These are phyloP conservation scores for Virgularia gustaviana DNA, from an alignment of 92 coral and sea anemone genomes.

Conservation along the genomic window DNA sequence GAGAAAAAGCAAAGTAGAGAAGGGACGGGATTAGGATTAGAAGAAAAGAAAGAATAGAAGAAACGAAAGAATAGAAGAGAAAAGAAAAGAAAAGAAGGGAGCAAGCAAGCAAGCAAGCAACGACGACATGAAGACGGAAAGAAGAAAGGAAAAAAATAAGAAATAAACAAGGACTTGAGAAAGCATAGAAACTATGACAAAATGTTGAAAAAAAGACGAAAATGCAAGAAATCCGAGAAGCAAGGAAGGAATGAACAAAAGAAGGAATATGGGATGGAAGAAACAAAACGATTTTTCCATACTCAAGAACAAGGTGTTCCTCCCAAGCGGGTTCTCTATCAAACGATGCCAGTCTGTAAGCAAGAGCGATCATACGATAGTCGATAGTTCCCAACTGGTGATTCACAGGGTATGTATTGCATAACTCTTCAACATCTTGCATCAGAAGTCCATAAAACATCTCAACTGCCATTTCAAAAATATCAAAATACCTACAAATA, in stretches of 20 bases:
- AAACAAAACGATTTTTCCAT: constrained; percentile 1
- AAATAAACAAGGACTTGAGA: background rate
- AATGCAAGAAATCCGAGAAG: too few species aligned
- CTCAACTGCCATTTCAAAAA: constrained; percentile 67
- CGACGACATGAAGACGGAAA: background rate
- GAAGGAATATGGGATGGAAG: background rate
- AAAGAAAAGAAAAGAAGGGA: background rate
- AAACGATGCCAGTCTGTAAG: constrained; percentile 76
- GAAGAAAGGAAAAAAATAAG: background rate
- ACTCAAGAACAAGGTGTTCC: constrained; percentile 65
- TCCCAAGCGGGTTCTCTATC: constrained; percentile 68
- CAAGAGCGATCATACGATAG: constrained; percentile 68
- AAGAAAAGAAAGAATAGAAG: background rate
- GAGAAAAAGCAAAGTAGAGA: background rate
- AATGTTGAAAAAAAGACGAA: background rate
- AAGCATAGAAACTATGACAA: background rate
- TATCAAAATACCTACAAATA: constrained; percentile 66
- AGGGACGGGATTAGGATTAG: background rate
- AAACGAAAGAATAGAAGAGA: background rate
- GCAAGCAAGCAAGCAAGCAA: too few species aligned
- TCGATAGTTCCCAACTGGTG: constrained; percentile 55
- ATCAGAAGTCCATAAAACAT: constrained; percentile 70
- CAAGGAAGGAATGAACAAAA: background rate
- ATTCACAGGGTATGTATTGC: constrained; percentile 53
- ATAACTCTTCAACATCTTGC: constrained; percentile 71